Evolutionary conservation across 2,113 vertebrate species (phyloP), one percentile per base, ranked within the genome.

Genomic region (Callocephalon fimbriatum): DNA sequence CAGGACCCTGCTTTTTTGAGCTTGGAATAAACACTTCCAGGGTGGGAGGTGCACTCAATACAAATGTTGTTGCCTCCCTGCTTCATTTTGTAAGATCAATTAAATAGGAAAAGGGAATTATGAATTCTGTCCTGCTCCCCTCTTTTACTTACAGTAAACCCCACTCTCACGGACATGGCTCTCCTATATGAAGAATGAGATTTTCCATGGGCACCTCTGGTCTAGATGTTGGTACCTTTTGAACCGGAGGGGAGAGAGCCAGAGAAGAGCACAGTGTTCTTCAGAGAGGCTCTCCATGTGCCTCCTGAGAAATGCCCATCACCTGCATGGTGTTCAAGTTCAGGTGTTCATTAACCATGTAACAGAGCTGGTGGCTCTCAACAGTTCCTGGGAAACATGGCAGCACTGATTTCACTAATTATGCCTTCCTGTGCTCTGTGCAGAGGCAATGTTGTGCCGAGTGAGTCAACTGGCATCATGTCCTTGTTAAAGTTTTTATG

Each of bases 281-380:
- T 44, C 18, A 10, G n/a, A n/a, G 47, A 27, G 27, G 42, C 29
- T 72, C 8, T 45, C n/a, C 35, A 0, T 10, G 7, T 40, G 16
- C 42, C 22, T 90, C 19, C 35, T 56, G 25, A 35, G 61, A 73
- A 75, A 44, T 8, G 15, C n/a, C 25, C 16, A 3, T 54, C 44
- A 26, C 25, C n/a, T 50, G 10, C 37, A 12, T 2, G 0, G 25
- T 0, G 0, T 40, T 40, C 1, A 0, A 17, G 22, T 67, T 21
- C 9, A 31, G 53, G 37, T 66, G 72, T 37, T 50, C 54, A 40
- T 13, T 48, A 31, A 32, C 50, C 29, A 32, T 0, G 0, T 58
- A 70, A 58, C 0, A 0, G 71, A 62, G 35, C 63, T 21, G 25
- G 48, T 31, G 50, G 42, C 9, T 88, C 42, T 47, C 78, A 61